Percentiles rank a stretch among this genome's conserved stretches.
These are phyloP conservation scores for Platycheirus albimanus DNA, from an alignment of 2,888 invertebrate species.

Conservation along the genomic window DNA sequence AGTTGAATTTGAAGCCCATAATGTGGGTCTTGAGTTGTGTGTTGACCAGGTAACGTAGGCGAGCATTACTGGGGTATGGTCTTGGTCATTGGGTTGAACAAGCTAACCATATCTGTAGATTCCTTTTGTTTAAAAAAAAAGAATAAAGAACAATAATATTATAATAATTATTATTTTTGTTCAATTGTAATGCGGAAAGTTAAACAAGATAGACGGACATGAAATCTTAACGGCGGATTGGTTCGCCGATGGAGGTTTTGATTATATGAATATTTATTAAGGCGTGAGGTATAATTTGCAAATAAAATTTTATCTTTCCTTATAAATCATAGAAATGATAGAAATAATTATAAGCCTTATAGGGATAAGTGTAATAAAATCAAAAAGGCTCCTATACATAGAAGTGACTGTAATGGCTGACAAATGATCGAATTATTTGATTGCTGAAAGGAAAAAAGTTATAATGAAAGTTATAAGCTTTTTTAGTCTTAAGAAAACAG, in stretches of 20 bases:
- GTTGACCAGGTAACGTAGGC: constrained; percentile 43
- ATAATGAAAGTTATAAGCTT: too few relatives aligned
- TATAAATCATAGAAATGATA: constrained; percentile 22
- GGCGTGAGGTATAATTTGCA: constrained; percentile 66
- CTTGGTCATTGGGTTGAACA: neutral
- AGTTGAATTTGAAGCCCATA: neutral
- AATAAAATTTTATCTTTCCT: constrained; percentile 43
- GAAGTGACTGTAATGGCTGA: neutral
- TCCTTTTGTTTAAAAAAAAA: constrained; percentile 39
- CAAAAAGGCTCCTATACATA: neutral
- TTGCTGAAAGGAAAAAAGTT: constrained; percentile 4
- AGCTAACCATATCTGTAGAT: constrained; percentile 5
- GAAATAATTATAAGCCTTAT: constrained; percentile 8
- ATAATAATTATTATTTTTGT: constrained; percentile 13
- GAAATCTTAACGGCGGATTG: constrained; percentile 11
- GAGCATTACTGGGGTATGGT: constrained; percentile 56
- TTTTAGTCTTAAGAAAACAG: too few relatives aligned
- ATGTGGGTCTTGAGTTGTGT: neutral
- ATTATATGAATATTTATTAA: constrained; percentile 59
- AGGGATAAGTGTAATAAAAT: constrained; percentile 11
- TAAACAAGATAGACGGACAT: neutral
- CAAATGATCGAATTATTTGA: constrained; percentile 23
- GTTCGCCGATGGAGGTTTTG: constrained; percentile 14
- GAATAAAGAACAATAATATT: constrained; percentile 13
- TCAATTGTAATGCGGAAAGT: constrained; percentile 17